Conservation (phyloP, 2,113 vertebrate genomes). For the Jacana jacana region DNA sequence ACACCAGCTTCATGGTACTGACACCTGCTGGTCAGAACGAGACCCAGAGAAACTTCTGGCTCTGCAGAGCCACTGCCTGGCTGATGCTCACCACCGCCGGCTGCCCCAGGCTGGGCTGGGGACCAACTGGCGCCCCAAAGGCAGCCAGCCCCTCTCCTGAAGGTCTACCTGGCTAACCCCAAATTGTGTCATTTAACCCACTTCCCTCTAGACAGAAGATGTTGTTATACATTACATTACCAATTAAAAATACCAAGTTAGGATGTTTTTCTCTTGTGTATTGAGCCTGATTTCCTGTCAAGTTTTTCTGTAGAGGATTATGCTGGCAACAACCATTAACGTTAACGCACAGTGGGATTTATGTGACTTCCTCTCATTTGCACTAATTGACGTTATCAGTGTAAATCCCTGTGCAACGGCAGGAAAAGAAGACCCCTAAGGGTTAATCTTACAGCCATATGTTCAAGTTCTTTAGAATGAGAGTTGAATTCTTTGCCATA, state of each 20-base stretch:
- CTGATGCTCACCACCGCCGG: background rate
- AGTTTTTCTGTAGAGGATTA: background rate
- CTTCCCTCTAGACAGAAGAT: background rate
- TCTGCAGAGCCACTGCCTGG: background rate
- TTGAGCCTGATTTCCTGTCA: background rate
- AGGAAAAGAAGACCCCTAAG: constrained; percentile 6
- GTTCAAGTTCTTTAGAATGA: constrained; percentile 52
- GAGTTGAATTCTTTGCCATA: constrained; percentile 34
- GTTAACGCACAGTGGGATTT: background rate
- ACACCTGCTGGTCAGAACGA: background rate
- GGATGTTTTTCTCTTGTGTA: background rate
- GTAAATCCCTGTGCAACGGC: background rate
- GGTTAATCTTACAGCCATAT: constrained; percentile 68
- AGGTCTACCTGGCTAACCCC: background rate
- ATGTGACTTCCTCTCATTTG: background rate
- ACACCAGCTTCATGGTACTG: too few relatives aligned
- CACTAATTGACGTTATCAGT: constrained; percentile 19
- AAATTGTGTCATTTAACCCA: background rate
- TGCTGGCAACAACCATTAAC: background rate
- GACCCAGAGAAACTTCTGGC: background rate
- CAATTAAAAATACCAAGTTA: background rate
- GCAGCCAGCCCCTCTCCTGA: background rate
- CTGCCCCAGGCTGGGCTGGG: background rate
- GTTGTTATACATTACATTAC: background rate
- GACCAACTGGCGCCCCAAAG: background rate